phyloP scores from a whole-genome alignment of 2,888 invertebrate genomes.

The Ptilodon capucinus region DNA sequence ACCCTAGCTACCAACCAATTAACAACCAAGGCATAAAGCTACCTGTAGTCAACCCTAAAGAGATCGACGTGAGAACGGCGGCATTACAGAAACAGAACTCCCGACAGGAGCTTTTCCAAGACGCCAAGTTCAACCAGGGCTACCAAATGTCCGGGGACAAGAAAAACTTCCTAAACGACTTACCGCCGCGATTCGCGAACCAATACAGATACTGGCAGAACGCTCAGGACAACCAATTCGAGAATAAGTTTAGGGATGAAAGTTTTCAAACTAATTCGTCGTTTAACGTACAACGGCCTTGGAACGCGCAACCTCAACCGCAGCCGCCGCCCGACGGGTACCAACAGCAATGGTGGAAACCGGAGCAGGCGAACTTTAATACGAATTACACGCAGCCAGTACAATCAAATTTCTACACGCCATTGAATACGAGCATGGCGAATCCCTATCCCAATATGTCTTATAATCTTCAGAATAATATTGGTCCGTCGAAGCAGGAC shows the following conservation, averaged over 20 bases:
- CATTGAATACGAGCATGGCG: constrained; percentile 37
- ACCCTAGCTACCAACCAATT: constrained; percentile 49
- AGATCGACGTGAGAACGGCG: constrained; percentile 76
- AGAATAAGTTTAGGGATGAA: constrained; percentile 71
- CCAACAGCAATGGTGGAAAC: constrained; percentile 66
- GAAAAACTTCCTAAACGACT: constrained; percentile 70
- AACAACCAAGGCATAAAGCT: constrained; percentile 61
- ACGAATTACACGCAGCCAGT: constrained; percentile 42
- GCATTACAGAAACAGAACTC: constrained; percentile 75
- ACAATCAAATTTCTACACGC: constrained; percentile 57
- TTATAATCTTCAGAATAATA: constrained; percentile 39
- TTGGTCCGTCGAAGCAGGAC: constrained; percentile 46
- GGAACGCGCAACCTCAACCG: constrained; percentile 37
- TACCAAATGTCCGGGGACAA: constrained; percentile 72
- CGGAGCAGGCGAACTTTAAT: constrained; percentile 52
- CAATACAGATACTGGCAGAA: constrained; percentile 73
- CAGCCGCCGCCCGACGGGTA: constrained; percentile 38
- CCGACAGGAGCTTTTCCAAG: constrained; percentile 65
- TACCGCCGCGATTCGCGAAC: constrained; percentile 75
- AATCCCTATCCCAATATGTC: constrained; percentile 54
- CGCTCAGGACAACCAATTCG: constrained; percentile 63
- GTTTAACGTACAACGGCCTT: constrained; percentile 39
- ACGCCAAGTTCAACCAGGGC: constrained; percentile 62
- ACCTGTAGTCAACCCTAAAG: constrained; percentile 78
- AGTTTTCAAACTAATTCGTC: constrained; percentile 42